Percentiles rank a stretch among this genome's conserved stretches.
phyloP scores from a whole-genome alignment of 2,888 invertebrate species.

The Hypomecis punctinalis region DNA sequence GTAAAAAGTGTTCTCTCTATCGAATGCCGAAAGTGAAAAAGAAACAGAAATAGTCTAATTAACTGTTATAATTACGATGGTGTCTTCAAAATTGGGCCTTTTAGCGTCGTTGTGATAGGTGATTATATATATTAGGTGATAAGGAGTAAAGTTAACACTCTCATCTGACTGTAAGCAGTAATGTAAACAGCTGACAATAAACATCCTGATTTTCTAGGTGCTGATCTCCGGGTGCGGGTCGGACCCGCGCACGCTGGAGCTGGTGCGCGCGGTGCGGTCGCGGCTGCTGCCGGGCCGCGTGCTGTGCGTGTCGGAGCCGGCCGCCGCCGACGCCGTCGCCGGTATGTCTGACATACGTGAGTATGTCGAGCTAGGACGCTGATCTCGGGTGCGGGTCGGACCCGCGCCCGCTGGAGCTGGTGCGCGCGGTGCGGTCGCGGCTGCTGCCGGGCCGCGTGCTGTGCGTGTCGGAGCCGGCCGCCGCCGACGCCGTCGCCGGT shows the following conservation, averaged over 20 bases:
- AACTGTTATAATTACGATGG: too few species aligned
- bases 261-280: slow-evolving; percentile 87
- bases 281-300: slow-evolving; percentile 88
- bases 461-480: slow-evolving; percentile 87
- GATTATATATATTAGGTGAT: too few species aligned
- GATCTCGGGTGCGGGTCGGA: slow-evolving; percentile 87
- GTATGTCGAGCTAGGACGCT: slow-evolving; percentile 78
- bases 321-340: slow-evolving; percentile 64
- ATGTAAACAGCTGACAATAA: too few species aligned
- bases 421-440: slow-evolving; percentile 87
- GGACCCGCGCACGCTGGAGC: slow-evolving; percentile 87
- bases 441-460: slow-evolving; percentile 89
- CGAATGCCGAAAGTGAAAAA: too few species aligned
- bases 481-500: slow-evolving; percentile 66
- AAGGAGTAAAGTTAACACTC: too few species aligned
- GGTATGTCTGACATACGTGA: slow-evolving; percentile 81
- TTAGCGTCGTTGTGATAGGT: too few species aligned
- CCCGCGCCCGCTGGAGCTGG: slow-evolving; percentile 87
- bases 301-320: slow-evolving; percentile 87
- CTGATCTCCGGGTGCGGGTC: slow-evolving; percentile 87
- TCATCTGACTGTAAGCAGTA: too few species aligned
- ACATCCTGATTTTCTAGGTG: slow-evolving; percentile 74
- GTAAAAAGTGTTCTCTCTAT: too few species aligned
- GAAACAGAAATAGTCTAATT: too few species aligned
- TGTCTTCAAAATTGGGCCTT: too few species aligned